Conservation (phyloP, 2,113 vertebrate species). For the Echinops telfairi region DNA sequence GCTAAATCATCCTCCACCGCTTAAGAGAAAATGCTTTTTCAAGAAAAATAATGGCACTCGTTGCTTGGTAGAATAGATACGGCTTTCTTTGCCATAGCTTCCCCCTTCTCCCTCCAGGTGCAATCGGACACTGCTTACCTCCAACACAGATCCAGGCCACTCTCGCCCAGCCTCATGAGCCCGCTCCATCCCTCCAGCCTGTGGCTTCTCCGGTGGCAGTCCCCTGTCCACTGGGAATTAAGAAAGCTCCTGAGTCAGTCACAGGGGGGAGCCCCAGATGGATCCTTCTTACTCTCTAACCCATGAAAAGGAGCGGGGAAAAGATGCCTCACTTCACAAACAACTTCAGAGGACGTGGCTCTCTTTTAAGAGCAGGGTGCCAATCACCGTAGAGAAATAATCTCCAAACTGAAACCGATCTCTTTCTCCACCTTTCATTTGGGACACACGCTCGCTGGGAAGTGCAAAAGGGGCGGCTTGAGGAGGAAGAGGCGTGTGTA, state of each 20-base stretch:
- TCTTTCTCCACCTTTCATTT: constrained; percentile 64
- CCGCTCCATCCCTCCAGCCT: constrained; percentile 42
- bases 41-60: constrained; percentile 63
- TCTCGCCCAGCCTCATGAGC: constrained; percentile 33
- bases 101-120: not conserved
- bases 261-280: not conserved
- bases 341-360: constrained; percentile 41
- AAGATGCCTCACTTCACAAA: constrained; percentile 10
- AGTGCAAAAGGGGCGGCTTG: not conserved
- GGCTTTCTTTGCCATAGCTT: constrained; percentile 48
- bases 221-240: constrained; percentile 21
- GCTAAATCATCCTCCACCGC: constrained; percentile 32
- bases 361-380: constrained; percentile 58
- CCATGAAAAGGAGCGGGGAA: not conserved
- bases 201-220: constrained; percentile 25
- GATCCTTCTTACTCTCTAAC: not conserved
- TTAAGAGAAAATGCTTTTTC: constrained; percentile 71
- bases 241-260: constrained; percentile 10
- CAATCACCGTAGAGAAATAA: constrained; percentile 54
- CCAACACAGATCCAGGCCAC: constrained; percentile 66
- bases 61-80: constrained; percentile 58
- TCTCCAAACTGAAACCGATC: constrained; percentile 40
- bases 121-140: constrained; percentile 70
- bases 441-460: constrained; percentile 53
- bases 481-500: not conserved